Evolutionary conservation across 2,797 vertebrate genomes (phyloP).

Genomic region (Dryobates pubescens): DNA sequence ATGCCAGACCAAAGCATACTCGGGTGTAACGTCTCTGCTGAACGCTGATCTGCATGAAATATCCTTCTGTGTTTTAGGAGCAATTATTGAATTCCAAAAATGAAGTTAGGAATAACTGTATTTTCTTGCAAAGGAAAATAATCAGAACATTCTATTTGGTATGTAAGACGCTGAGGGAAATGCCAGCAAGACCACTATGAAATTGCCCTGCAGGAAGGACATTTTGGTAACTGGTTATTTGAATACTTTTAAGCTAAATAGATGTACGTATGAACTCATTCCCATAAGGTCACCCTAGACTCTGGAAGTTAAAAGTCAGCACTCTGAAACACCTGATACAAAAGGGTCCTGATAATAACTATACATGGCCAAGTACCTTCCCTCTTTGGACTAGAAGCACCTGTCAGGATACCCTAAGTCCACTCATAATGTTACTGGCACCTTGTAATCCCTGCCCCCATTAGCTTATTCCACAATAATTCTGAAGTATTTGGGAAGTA

Average conservation of each 20-base stretch:
- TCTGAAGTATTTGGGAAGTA: background rate
- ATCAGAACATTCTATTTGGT: background rate
- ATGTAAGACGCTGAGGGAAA: background rate
- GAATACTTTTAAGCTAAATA: background rate
- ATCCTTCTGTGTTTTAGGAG: background rate
- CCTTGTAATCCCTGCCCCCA: background rate
- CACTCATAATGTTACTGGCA: background rate
- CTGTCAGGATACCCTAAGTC: background rate
- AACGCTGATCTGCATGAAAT: background rate
- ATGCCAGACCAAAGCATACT: background rate
- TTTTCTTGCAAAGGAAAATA: background rate
- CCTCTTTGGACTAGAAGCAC: background rate
- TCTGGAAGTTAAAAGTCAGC: background rate
- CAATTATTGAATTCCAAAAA: background rate
- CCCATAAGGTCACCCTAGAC: background rate
- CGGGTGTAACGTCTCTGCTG: background rate
- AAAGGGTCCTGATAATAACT: background rate
- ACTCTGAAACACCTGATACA: background rate
- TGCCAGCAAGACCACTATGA: background rate
- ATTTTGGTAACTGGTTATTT: constrained; percentile 25
- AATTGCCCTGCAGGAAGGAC: constrained; percentile 24
- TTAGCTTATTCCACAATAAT: background rate
- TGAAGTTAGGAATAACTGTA: background rate
- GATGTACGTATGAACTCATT: background rate
- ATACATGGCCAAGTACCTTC: background rate